Base-by-base conservation (phyloP, 2,797 vertebrate genomes). In the Cygnus olor region DNA sequence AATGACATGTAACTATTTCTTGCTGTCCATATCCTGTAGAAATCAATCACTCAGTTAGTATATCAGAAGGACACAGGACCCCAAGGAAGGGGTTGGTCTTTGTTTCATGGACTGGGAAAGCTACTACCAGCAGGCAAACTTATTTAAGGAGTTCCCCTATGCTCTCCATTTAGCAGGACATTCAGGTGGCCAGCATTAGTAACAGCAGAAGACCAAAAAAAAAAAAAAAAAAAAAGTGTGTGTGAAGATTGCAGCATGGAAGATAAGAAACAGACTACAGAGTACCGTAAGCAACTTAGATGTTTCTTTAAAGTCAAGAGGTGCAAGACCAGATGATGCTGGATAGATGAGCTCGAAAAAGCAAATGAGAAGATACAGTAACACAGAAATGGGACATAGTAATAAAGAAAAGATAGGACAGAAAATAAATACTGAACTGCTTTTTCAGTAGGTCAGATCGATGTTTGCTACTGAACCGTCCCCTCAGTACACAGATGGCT, bases 291-390 rank as follows among this genome's bases (percentile, higher is more conserved):
- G 61, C 15, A 57, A 77, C 13, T 32, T 11, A 54, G 20, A 27
- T 11, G 1, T 40, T 38, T 53, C 6, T 49, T 87, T 32, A 16
- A 74, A 68, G 21, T 42, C 19, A 51, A 21, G 49, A 73, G 10
- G 10, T 16, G 36, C 14, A 40, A 30, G 38, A 74, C 5, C 3
- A 7, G 18, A 4, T 28, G 57, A 1, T 0, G 1, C 22, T 42
- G 7, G 32, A 51, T 57, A 66, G 42, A 8, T 66, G 30, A 45
- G 42, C 14, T 38, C 38, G 10, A 38, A 38, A 45, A 66, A 47
- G 44, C 32, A 34, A 5, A 40, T 25, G 22, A 25, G 12, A 56
- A 69, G 47, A 47, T 28, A 28, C 6, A 14, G 24, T 51, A 70
- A 70, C 11, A 51, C 34, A 51, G n/a, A 19, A 49, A 12, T 36